These are phyloP conservation scores for Sclerodermus sp. DNA, from an alignment of 2,888 invertebrate genomes.

Conservation along the genomic window DNA sequence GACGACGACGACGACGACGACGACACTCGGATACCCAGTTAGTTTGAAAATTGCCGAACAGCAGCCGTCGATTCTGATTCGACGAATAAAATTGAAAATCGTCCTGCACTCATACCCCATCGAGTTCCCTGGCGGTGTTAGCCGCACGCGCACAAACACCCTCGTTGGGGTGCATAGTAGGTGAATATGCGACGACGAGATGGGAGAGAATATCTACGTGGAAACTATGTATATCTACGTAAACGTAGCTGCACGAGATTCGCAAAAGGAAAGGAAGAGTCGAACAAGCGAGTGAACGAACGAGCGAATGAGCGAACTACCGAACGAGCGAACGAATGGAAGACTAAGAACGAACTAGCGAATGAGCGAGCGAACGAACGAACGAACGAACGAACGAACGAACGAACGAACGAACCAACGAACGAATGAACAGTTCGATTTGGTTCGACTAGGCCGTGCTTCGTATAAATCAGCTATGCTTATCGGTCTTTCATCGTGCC, in stretches of 20 bases:
- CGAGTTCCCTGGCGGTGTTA: slow-evolving; percentile 1
- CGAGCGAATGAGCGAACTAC: slow-evolving; percentile 11
- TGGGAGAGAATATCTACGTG: not conserved
- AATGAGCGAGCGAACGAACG: slow-evolving; percentile 37
- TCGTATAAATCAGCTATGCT: slow-evolving; percentile 57
- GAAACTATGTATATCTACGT: slow-evolving; percentile 36
- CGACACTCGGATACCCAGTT: slow-evolving; percentile 37
- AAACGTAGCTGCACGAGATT: slow-evolving; percentile 41
- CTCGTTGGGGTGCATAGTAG: too few relatives aligned
- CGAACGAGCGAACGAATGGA: too few relatives aligned
- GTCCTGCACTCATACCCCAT: slow-evolving; percentile 15
- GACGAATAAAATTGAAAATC: slow-evolving; percentile 45
- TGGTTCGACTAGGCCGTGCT: slow-evolving; percentile 43
- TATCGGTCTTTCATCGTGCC: slow-evolving; percentile 57
- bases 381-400: too few relatives aligned
- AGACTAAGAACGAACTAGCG: too few relatives aligned
- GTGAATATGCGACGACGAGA: slow-evolving; percentile 18
- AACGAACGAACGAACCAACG: slow-evolving; percentile 31
- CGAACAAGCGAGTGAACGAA: slow-evolving; percentile 4
- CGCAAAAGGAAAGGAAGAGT: slow-evolving; percentile 26
- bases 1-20: slow-evolving; percentile 22
- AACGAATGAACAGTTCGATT: slow-evolving; percentile 38
- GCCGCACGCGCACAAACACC: slow-evolving; percentile 10
- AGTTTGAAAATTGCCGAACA: slow-evolving; percentile 40
- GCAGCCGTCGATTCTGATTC: slow-evolving; percentile 22